Base-by-base conservation (phyloP, 2,113 vertebrate genomes). In the Phylloscopus trochilus region DNA sequence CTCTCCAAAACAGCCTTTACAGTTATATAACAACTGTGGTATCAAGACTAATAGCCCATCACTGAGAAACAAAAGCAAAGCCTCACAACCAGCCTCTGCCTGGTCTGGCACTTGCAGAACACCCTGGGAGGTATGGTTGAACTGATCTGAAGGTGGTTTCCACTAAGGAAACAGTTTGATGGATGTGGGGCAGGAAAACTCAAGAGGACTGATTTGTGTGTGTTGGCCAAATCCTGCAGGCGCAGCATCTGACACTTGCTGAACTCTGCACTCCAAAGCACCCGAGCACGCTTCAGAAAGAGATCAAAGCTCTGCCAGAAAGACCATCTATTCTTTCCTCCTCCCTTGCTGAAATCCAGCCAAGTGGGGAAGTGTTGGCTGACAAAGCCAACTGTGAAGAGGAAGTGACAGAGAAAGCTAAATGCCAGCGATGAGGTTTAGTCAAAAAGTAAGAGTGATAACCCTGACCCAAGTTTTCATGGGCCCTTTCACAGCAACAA, bases 261-360 rank as follows among this genome's bases (percentile, higher is more conserved):
- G 87, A 94, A 70, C 84, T 84, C 52, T 73, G 84, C 70, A 55
- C 91, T 89, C 72, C 51, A 39, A 43, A 92, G 72, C 78, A 59
- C 58, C 67, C 35, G 0, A 80, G 87, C 92, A 95, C 7, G 1
- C 88, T 96, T 86, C 85, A 77, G 90, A 58, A 44, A 62, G 55
- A 85, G 87, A 96, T 95, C 79, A 93, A 95, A 93, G 87, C 73
- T 62, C 88, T 94, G 85, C 79, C 90, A 93, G 67, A 80, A 88
- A 51, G 52, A 90, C 72, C 75, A 74, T 88, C 72, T 77, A 90
- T 90, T 93, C 89, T 92, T 55, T 78, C 68, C 76, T 95, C 82
- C 76, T 89, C 35, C 87, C 53, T 35, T 77, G 52, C 85, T 93
- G 93, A 88, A 92, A 80, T 27, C 28, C 69, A 81, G 92, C 90